phyloP scores from a whole-genome alignment of 2,888 invertebrate genomes.

The Agonopterix heracliana region DNA sequence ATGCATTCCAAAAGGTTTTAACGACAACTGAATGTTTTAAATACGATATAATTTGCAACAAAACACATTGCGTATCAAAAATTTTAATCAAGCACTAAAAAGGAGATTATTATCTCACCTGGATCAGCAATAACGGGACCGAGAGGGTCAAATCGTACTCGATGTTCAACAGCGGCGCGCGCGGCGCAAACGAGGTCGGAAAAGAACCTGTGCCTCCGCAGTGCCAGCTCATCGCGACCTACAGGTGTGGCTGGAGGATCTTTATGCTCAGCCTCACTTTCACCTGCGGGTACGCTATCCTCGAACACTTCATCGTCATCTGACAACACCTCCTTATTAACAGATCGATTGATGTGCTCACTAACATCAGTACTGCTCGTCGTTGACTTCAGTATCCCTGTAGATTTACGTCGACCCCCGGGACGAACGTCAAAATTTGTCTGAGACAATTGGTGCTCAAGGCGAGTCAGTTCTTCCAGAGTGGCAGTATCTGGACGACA shows the following conservation, averaged over 20 bases:
- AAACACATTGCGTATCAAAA: too few relatives aligned
- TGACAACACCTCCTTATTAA: constrained; percentile 39
- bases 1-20: too few relatives aligned
- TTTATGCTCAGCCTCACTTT: constrained; percentile 69
- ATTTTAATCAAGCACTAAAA: too few relatives aligned
- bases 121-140: constrained; percentile 79
- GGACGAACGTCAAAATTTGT: constrained; percentile 59
- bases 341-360: constrained; percentile 31
- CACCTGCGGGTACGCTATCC: constrained; percentile 44
- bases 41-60: too few relatives aligned
- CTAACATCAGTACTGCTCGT: constrained; percentile 48
- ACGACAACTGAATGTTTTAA: too few relatives aligned
- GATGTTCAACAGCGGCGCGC: constrained; percentile 83
- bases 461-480: constrained; percentile 51
- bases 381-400: constrained; percentile 63
- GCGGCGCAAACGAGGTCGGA: constrained; percentile 85
- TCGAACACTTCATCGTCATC: constrained; percentile 80
- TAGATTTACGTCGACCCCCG: constrained; percentile 55
- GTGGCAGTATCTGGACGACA: constrained; percentile 57
- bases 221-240: constrained; percentile 85
- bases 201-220: constrained; percentile 85
- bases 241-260: constrained; percentile 86
- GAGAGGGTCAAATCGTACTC: constrained; percentile 84
- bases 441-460: constrained; percentile 59
- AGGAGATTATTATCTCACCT: constrained; percentile 52